phyloP scores from a whole-genome alignment of 1,140 invertebrate genomes.

The Drosophila aff. region DNA sequence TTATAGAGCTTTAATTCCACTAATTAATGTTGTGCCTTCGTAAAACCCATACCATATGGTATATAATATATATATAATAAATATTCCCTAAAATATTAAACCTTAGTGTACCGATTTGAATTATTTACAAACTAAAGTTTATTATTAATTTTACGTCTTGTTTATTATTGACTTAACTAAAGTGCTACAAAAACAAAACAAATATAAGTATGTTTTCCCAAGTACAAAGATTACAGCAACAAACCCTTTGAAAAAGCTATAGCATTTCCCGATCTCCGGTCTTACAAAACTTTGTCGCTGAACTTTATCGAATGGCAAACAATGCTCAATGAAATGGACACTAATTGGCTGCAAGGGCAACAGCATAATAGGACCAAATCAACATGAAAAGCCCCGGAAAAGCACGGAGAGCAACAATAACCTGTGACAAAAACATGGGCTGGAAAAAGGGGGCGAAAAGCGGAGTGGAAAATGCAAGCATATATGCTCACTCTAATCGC shows the following conservation, averaged over 20 bases:
- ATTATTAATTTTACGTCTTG: not conserved
- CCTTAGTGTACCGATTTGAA: not conserved
- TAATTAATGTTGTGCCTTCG: not conserved
- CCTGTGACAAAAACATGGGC: constrained; percentile 15
- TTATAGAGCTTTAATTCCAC: not conserved
- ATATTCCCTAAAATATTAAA: not conserved
- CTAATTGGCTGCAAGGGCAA: constrained; percentile 82
- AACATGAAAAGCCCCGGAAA: constrained; percentile 65
- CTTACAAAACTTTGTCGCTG: constrained; percentile 34
- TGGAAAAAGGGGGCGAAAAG: constrained; percentile 25
- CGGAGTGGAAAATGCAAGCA: constrained; percentile 62
- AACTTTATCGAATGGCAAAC: constrained; percentile 58
- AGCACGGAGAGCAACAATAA: constrained; percentile 43
- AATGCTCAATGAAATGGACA: constrained; percentile 73
- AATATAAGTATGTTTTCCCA: not conserved
- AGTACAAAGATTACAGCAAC: constrained; percentile 3
- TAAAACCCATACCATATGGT: not conserved
- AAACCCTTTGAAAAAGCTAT: not conserved
- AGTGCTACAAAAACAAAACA: constrained; percentile 1
- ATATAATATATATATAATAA: not conserved
- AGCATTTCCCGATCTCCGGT: constrained; percentile 16
- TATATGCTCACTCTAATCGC: constrained; percentile 57
- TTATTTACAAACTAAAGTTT: not conserved
- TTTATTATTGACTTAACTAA: constrained; percentile 1
- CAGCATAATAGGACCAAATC: constrained; percentile 47